These are phyloP conservation scores for Plutella xylostella DNA, from an alignment of 2,888 invertebrate genomes.

Conservation along the genomic window DNA sequence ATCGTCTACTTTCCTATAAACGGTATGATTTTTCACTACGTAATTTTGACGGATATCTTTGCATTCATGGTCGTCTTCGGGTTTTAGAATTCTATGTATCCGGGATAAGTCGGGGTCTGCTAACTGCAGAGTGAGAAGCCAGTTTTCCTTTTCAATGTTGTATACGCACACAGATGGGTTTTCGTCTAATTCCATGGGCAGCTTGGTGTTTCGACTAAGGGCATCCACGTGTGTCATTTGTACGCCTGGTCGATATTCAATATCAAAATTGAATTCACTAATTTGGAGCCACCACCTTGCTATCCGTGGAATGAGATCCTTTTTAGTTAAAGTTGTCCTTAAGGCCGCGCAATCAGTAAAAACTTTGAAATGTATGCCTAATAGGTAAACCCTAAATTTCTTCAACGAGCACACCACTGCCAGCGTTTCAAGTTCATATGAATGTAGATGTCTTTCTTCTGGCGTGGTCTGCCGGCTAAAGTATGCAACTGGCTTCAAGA, in stretches of 20 bases:
- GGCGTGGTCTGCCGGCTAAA: conserved; percentile 24
- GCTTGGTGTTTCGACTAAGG: conserved; percentile 3
- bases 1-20: not conserved
- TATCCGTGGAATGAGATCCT: conserved; percentile 23
- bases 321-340: conserved; percentile 20
- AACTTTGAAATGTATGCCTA: conserved; percentile 24
- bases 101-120: conserved; percentile 13
- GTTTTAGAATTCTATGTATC: conserved; percentile 11
- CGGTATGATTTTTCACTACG: conserved; percentile 7
- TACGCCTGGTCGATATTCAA: conserved; percentile 25
- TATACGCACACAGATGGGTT: not conserved
- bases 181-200: not conserved
- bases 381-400: conserved; percentile 29
- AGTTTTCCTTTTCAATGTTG: conserved; percentile 12
- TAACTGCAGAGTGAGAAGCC: conserved; percentile 12
- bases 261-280: conserved; percentile 23
- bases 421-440: conserved; percentile 31
- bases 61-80: conserved; percentile 7
- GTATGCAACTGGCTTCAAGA: conserved; percentile 21
- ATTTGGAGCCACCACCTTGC: conserved; percentile 29
- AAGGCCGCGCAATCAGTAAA: conserved; percentile 22
- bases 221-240: conserved; percentile 28
- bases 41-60: conserved; percentile 11
- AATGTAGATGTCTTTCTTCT: conserved; percentile 27
- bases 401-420: too few relatives aligned